Evolutionary conservation across 2,888 invertebrate species (phyloP).

Genomic region (Alsophila aescularia): DNA sequence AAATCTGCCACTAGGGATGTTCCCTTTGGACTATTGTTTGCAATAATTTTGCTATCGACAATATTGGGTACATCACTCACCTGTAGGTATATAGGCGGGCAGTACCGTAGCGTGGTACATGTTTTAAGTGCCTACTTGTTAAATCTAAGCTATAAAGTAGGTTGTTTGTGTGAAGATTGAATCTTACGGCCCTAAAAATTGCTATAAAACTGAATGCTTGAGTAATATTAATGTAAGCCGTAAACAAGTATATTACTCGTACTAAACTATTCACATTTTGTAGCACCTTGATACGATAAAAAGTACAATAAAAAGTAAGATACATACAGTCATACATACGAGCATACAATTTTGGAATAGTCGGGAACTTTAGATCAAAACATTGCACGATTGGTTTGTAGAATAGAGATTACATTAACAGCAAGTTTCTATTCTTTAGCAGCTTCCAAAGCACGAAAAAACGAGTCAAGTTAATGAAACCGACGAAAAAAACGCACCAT

Average conservation of each 20-base stretch:
- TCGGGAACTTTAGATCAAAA: too few relatives aligned
- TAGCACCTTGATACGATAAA: neutral
- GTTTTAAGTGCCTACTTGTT: constrained; percentile 8
- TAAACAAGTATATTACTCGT: constrained; percentile 10
- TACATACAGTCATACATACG: too few relatives aligned
- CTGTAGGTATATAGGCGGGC: neutral
- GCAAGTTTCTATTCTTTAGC: too few relatives aligned
- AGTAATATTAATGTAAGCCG: constrained; percentile 1
- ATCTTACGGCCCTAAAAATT: constrained; percentile 4
- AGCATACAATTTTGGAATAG: too few relatives aligned
- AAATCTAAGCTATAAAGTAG: neutral
- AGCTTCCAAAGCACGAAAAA: too few relatives aligned
- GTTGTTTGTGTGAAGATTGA: neutral
- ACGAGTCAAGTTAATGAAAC: too few relatives aligned
- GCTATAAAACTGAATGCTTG: constrained; percentile 10
- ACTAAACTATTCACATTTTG: constrained; percentile 1
- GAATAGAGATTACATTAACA: too few relatives aligned
- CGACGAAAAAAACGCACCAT: too few relatives aligned
- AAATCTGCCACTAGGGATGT: constrained; percentile 72
- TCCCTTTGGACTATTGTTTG: constrained; percentile 53
- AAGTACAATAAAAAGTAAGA: too few relatives aligned
- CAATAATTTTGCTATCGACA: constrained; percentile 44
- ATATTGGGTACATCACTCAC: constrained; percentile 15
- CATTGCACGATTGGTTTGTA: too few relatives aligned
- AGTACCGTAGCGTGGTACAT: constrained; percentile 3